A percentile compares a stretch with the other conserved stretches of the same genome.
These are phyloP conservation scores for Todiramphus saurophagus DNA, from an alignment of 2,113 vertebrate genomes.

Conservation along the genomic window DNA sequence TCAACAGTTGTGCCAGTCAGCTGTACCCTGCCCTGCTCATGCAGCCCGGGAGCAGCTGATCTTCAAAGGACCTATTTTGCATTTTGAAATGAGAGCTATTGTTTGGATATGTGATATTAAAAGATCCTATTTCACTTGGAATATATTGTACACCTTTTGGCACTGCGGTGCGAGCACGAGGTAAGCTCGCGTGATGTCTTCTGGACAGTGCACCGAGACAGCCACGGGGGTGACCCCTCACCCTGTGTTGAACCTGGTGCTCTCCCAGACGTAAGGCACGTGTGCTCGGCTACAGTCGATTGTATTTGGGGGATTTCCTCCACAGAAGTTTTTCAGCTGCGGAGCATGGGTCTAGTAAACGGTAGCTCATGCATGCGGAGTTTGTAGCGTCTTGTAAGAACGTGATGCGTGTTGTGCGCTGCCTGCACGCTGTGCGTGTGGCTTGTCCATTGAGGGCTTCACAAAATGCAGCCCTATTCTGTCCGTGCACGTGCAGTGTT, in stretches of 20 bases:
- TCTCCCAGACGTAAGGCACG: accelerated
- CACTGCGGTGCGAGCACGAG: not conserved
- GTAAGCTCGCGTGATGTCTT: not conserved
- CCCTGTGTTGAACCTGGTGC: accelerated
- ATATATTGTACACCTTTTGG: constrained; percentile 8
- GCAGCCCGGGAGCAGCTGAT: not conserved
- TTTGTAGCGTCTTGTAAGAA: accelerated
- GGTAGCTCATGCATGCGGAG: accelerated
- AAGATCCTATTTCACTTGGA: constrained; percentile 38
- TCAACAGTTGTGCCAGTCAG: constrained; percentile 15
- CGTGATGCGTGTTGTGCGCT: accelerated
- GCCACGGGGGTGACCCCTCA: accelerated
- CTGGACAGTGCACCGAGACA: accelerated
- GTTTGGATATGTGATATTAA: constrained; percentile 57
- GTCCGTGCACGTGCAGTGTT: accelerated
- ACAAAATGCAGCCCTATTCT: not conserved
- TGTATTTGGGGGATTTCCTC: not conserved
- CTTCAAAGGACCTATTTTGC: constrained; percentile 38
- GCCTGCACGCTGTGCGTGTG: accelerated
- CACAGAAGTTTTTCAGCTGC: not conserved
- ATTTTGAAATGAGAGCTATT: constrained; percentile 52
- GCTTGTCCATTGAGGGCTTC: not conserved
- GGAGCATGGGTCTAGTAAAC: accelerated
- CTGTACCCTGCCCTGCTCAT: not conserved
- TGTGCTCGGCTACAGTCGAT: not conserved